phyloP scores from a whole-genome alignment of 2,888 invertebrate species.

The Drosophila fulvimacula region DNA sequence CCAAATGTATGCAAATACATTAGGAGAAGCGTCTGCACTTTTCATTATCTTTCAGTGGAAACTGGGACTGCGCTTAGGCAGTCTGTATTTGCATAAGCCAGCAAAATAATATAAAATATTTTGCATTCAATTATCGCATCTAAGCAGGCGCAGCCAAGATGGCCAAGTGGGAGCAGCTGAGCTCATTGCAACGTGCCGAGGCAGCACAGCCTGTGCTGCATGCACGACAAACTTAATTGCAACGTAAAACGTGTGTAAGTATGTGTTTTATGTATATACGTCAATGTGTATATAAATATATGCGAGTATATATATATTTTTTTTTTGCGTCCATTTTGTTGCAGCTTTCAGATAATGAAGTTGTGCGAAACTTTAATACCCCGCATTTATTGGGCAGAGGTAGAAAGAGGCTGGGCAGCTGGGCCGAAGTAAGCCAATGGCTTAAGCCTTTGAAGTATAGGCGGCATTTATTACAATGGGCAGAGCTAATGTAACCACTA shows the following conservation, averaged over 20 bases:
- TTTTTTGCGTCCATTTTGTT: slow-evolving; percentile 76
- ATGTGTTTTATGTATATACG: slow-evolving; percentile 36
- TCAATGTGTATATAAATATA: not conserved
- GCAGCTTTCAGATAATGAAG: slow-evolving; percentile 61
- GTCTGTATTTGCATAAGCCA: slow-evolving; percentile 76
- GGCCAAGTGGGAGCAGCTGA: slow-evolving; percentile 31
- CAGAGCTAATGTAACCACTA: not conserved
- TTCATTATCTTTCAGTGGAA: slow-evolving; percentile 60
- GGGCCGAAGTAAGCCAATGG: not conserved
- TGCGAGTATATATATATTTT: not conserved
- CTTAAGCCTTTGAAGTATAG: not conserved
- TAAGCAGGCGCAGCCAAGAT: slow-evolving; percentile 40
- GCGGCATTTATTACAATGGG: no score
- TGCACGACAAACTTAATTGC: slow-evolving; percentile 62
- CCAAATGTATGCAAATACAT: slow-evolving; percentile 69
- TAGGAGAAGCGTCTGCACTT: slow-evolving; percentile 57
- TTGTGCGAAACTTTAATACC: slow-evolving; percentile 6
- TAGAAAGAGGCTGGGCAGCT: not conserved
- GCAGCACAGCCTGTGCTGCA: not conserved
- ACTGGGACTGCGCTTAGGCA: slow-evolving; percentile 39
- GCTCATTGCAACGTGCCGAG: slow-evolving; percentile 1
- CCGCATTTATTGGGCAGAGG: not conserved
- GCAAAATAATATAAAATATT: slow-evolving; percentile 76
- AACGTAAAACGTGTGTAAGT: slow-evolving; percentile 65
- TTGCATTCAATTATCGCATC: slow-evolving; percentile 75